Evolutionary conservation across 2,113 vertebrate species (phyloP).

Genomic region (Mesoclemmys tuberculata): DNA sequence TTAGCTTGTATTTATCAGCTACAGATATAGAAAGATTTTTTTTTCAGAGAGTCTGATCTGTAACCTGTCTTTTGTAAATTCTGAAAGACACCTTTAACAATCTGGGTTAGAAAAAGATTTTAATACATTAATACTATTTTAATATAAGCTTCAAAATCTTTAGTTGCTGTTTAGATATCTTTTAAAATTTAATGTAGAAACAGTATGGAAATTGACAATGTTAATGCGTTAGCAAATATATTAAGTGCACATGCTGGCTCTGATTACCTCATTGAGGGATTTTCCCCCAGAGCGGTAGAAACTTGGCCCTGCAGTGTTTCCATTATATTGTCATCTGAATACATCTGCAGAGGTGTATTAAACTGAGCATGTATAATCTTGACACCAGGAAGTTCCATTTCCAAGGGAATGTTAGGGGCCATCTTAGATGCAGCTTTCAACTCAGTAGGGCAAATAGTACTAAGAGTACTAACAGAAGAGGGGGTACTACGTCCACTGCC

Average conservation of each 20-base stretch:
- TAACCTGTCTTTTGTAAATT: neutral
- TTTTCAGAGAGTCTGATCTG: neutral
- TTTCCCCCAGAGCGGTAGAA: conserved; percentile 84
- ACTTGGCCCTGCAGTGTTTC: conserved; percentile 87
- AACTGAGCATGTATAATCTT: conserved; percentile 87
- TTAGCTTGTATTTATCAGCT: neutral
- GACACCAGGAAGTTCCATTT: conserved; percentile 85
- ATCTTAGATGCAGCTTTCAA: conserved; percentile 83
- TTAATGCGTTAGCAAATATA: conserved; percentile 22
- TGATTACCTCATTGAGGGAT: conserved; percentile 78
- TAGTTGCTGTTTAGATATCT: neutral
- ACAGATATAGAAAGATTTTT: neutral
- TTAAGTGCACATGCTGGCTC: conserved; percentile 27
- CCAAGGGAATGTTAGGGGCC: conserved; percentile 85
- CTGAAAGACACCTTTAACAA: neutral
- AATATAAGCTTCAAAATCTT: neutral
- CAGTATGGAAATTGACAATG: neutral
- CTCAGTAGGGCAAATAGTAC: conserved; percentile 83
- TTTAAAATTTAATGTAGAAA: neutral
- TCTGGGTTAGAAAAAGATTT: neutral
- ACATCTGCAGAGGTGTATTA: conserved; percentile 86
- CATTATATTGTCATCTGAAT: conserved; percentile 88
- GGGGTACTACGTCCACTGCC: conserved; percentile 84
- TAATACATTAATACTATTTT: neutral
- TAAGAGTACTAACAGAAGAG: conserved; percentile 81